Evolutionary conservation across 53 echinoderm and acorn worm genomes (phyloP).

Genomic region (Mesocentrotus franciscanus): DNA sequence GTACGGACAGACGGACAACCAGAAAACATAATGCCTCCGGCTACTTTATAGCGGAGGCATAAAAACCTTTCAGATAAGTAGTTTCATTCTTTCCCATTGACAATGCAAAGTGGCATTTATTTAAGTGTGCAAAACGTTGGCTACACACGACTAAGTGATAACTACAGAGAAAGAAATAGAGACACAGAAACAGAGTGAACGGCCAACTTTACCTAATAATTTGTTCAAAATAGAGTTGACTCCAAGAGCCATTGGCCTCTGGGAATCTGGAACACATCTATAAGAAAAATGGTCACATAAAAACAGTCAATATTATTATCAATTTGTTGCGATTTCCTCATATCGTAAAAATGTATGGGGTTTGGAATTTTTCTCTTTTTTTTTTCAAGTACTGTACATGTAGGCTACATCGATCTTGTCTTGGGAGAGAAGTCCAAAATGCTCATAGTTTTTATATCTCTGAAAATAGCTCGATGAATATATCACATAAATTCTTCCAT

Average conservation of each 20-base stretch:
- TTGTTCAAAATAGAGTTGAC: conserved; percentile 77
- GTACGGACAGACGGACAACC: too few species aligned
- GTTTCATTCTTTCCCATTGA: not conserved
- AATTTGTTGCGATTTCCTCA: not conserved
- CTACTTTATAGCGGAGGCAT: too few species aligned
- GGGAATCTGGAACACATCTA: conserved; percentile 86
- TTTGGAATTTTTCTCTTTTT: not conserved
- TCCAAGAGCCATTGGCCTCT: conserved; percentile 80
- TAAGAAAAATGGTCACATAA: not conserved
- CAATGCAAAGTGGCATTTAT: not conserved
- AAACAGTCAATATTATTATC: not conserved
- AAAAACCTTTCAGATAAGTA: too few species aligned
- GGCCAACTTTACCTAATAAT: conserved; percentile 65
- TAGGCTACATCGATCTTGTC: too few species aligned
- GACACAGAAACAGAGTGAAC: not conserved
- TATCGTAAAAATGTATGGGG: not conserved
- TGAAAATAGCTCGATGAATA: too few species aligned
- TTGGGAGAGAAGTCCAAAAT: too few species aligned
- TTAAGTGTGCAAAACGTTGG: not conserved
- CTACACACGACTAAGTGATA: not conserved
- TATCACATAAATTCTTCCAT: too few species aligned
- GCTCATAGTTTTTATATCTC: too few species aligned
- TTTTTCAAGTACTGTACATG: too few species aligned
- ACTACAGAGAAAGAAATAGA: not conserved
- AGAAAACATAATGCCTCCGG: too few species aligned